These are phyloP conservation scores for Monarcha castaneiventris DNA, from an alignment of 2,113 vertebrate species.

Conservation along the genomic window DNA sequence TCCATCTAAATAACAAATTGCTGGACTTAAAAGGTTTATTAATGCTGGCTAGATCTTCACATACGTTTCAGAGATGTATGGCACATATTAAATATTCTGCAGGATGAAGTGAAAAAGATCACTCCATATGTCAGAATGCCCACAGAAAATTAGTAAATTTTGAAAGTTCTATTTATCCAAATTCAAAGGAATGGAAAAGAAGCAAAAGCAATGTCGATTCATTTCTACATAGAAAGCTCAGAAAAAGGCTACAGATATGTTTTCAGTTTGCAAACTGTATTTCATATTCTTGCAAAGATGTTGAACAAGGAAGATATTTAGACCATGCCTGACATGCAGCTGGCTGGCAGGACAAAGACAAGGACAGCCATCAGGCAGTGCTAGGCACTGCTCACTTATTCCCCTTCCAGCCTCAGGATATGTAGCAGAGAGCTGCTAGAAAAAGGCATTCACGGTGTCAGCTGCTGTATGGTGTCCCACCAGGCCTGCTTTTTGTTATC, in stretches of 20 bases:
- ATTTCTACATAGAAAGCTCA: not conserved
- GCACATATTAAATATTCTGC: not conserved
- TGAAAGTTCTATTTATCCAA: not conserved
- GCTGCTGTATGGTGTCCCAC: accelerated
- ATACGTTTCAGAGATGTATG: not conserved
- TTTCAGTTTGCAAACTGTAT: not conserved
- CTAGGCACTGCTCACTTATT: not conserved
- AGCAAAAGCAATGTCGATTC: not conserved
- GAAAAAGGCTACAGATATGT: not conserved
- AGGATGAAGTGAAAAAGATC: not conserved
- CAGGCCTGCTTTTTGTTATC: not conserved
- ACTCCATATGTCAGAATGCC: not conserved
- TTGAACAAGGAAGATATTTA: not conserved
- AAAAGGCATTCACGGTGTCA: not conserved
- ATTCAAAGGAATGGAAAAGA: not conserved
- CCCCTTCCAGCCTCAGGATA: not conserved
- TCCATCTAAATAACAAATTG: not conserved
- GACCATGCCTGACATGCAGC: not conserved
- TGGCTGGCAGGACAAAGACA: not conserved
- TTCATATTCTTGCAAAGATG: not conserved
- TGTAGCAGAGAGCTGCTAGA: accelerated
- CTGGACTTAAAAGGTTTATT: not conserved
- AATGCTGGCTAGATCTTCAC: not conserved
- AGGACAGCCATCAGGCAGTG: not conserved
- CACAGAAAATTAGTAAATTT: not conserved